Evolutionary conservation across 2,888 invertebrate species (phyloP), one percentile per base, ranked within the genome.

Genomic region (Cataglyphis cursor): DNA sequence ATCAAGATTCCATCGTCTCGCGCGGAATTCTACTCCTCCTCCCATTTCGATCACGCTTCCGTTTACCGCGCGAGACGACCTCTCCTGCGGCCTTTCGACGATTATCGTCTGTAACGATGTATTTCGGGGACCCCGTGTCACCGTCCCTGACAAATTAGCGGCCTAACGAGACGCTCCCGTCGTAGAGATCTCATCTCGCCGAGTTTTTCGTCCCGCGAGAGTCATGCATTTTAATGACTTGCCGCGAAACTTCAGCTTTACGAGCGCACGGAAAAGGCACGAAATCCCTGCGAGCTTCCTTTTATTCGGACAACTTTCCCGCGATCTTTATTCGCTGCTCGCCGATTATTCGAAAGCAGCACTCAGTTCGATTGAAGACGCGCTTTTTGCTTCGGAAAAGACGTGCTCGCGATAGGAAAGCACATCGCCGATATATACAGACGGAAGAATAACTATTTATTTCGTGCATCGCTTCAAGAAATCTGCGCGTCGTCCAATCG

Each of bases 31-130:
- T 28, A 28, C 21, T 21, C 3, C 9, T 78, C 9, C 12, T 44
- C 6, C 10, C 31, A 9, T 68, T n/a, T 21, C 28, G 41, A 21
- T 28, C 28, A 28, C 21, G 38, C 15, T 76, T 54, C 54, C 57
- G 41, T 35, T 51, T 35, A 41, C 21, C 41, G 18, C 35, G 44
- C 1, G 18, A 12, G 12, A 44, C 24, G 44, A 44, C 18, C 41
- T 78, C 35, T 70, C 31, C 10, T 24, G 41, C 51, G 28, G 35
- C 9, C 66, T 76, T 51, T 28, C 57, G 21, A 38, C 82, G 82
- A 82, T 82, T 82, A 76, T 12, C 35, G 76, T 82, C 66, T 76
- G 8, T 68, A 82, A 82, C 75, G 64, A 73, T 31, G 57, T 51
- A 65, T 82, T 82, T 76, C 38, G 21, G 44, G 41, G 65, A 44